Percentiles rank a stretch among this genome's conserved stretches.
Evolutionary conservation across 1,140 invertebrate genomes (phyloP).

Genomic region (Prorops nasuta): DNA sequence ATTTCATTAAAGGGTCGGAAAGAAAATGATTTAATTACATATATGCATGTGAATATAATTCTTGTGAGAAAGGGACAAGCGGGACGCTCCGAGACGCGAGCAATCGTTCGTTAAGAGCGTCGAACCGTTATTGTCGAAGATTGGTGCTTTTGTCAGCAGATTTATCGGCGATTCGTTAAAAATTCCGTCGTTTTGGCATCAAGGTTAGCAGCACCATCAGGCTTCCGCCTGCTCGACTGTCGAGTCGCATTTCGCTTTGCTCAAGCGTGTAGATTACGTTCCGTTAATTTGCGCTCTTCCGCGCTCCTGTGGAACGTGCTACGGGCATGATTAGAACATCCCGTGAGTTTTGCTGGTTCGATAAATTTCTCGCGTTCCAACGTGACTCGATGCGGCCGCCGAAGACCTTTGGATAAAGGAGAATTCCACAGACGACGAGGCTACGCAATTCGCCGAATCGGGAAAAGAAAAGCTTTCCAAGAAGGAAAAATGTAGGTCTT

Average conservation of each 20-base stretch:
- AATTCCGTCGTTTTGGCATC: background rate
- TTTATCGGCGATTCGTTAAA: background rate
- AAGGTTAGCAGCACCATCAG: conserved; percentile 12
- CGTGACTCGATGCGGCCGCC: too few species aligned
- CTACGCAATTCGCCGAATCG: too few species aligned
- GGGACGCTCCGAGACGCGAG: background rate
- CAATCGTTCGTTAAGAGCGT: background rate
- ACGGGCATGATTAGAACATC: too few species aligned
- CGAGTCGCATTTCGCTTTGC: conserved; percentile 5
- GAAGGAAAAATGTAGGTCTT: too few species aligned
- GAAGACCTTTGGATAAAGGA: too few species aligned
- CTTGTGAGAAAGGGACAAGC: too few species aligned
- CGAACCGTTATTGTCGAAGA: too few species aligned
- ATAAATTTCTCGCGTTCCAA: background rate
- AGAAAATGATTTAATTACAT: background rate
- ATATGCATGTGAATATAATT: background rate
- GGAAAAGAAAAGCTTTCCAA: too few species aligned
- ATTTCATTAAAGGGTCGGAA: background rate
- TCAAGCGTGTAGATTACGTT: background rate
- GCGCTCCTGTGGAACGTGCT: too few species aligned
- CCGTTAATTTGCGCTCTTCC: background rate
- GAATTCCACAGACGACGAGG: too few species aligned
- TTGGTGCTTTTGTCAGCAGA: too few species aligned
- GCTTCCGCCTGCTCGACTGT: background rate
- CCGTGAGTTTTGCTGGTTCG: background rate